Percentiles rank a stretch among this genome's conserved stretches.
Conservation (phyloP, 1,140 invertebrate species). For the Neuroterus valhalla region DNA sequence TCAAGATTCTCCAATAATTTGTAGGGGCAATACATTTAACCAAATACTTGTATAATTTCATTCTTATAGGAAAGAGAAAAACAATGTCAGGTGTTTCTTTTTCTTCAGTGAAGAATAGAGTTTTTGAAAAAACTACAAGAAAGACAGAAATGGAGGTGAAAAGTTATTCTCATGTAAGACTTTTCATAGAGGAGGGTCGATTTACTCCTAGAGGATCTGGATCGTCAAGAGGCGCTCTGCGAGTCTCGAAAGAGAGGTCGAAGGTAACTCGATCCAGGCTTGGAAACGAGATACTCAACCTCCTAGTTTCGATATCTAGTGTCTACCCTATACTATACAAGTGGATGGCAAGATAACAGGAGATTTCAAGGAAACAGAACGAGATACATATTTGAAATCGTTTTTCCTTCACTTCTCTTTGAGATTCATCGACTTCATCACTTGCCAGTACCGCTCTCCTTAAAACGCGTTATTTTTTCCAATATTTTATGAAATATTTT, state of each 20-base stretch:
- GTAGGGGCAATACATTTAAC: too few relatives aligned
- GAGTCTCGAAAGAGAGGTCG: slow-evolving; percentile 18
- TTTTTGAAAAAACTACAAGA: not conserved
- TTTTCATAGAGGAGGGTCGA: slow-evolving; percentile 1
- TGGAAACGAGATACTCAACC: slow-evolving; percentile 15
- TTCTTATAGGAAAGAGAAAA: too few relatives aligned
- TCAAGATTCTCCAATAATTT: too few relatives aligned
- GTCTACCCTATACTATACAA: not conserved
- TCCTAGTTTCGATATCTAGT: slow-evolving; percentile 25
- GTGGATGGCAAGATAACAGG: not conserved
- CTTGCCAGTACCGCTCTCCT: too few relatives aligned
- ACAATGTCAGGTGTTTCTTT: too few relatives aligned
- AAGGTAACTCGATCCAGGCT: slow-evolving; percentile 17
- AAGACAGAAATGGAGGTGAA: not conserved
- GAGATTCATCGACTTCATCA: not conserved
- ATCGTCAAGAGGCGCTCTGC: not conserved
- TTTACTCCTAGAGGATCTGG: slow-evolving; percentile 14
- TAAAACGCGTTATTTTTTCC: too few relatives aligned
- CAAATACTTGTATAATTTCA: too few relatives aligned
- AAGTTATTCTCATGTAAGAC: slow-evolving; percentile 16
- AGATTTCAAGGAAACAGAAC: not conserved
- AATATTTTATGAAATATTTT: too few relatives aligned
- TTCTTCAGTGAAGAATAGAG: not conserved
- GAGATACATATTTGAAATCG: slow-evolving; percentile 2
- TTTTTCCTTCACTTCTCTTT: not conserved